Base-by-base conservation (phyloP, 2,113 vertebrate genomes). In the Caranx melampygus region DNA sequence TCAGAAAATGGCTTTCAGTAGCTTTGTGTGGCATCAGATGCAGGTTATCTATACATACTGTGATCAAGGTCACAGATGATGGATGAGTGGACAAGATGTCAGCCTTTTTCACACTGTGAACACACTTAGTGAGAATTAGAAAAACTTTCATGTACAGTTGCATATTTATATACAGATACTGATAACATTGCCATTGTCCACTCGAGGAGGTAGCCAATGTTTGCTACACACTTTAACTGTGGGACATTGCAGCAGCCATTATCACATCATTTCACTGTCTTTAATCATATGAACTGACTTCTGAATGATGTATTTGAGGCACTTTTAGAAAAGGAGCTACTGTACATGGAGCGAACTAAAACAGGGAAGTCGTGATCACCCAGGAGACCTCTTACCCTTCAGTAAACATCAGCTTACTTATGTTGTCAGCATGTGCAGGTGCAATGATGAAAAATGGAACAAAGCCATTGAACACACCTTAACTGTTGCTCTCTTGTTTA, bases 1-100 rank as follows among this genome's bases (percentile, higher is more conserved):
- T 87, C 75, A 72, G 84, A 81, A 88, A 91, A 90, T 90, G 82
- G 75, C 84, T 82, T 74, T 82, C 37, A 63, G 78, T 76, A 63
- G 61, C 66, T 49, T 77, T 60, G 64, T 57, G 63, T 62, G 69
- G 49, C 31, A 70, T n/a, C 14, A 31, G 34, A 63, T 0, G 2
- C 61, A 49, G 3, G 64, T 58, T 21, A 45, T 61, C 34, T 31
- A 40, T 59, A 59, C 34, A n/a, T 34, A 69, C 47, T 72, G 72
- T 59, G 59, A 72, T 78, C 67, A 82, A 77, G 82, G 65, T 75
- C 64, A 35, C 8, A 14, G 14, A 74, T 58, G 31, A 47, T 9
- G 15, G 18, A 33, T 40, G 21, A 72, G 51, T 14, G 20, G 40
- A 66, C 40, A 68, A 40, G 12, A 84, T 42, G 35, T 20, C 16